Base-by-base conservation (phyloP, 2,113 vertebrate species). In the Morone saxatilis region DNA sequence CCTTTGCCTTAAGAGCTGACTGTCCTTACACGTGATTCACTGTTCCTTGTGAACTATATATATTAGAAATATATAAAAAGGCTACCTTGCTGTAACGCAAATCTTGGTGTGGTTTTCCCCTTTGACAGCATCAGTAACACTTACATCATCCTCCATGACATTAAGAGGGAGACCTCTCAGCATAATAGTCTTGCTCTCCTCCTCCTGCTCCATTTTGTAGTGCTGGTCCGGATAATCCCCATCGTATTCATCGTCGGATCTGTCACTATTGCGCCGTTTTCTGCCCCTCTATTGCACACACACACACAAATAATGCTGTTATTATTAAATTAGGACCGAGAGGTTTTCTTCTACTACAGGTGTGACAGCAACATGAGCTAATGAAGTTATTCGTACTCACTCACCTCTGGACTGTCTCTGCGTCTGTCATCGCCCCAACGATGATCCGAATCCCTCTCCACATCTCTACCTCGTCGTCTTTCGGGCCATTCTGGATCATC, bases 141-240 rank as follows among this genome's bases (percentile, higher is more conserved):
- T 95, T 95, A 99, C 97, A 90, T 98, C 97, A 54, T 96, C 96
- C 88, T 98, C 98, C 0, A 95, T 96, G 75, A 97, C 96, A 50
- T 97, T 96, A 79, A 96, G 95, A 36, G 97, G 96, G 67, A 99
- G 97, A 68, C 97, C 97, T 11, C 97, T 96, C 47, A 99, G 95
- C 97, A 98, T 97, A 83, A 99, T 96, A 36, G 97, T 98, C 92
- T 97, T 98, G 94, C 97, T 98, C 90, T 98, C 97, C 81, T 97
- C 96, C 71, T 98, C 97, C 45, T 95, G 95, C 74, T 98, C 97
- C 59, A 96, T 97, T 83, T 95, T 95, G 84, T 97, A 97, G 89
- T 98, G 97, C 25, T 98, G 97, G 31, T 98, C 97, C 72, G 95
- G 96, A 71, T 97, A 97, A 83, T 99, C 97, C 1, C 96, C 96